A percentile compares a stretch with the other conserved stretches of the same genome.
phyloP scores from a whole-genome alignment of 2,797 vertebrate species.

The Leptoclinus maculatus region DNA sequence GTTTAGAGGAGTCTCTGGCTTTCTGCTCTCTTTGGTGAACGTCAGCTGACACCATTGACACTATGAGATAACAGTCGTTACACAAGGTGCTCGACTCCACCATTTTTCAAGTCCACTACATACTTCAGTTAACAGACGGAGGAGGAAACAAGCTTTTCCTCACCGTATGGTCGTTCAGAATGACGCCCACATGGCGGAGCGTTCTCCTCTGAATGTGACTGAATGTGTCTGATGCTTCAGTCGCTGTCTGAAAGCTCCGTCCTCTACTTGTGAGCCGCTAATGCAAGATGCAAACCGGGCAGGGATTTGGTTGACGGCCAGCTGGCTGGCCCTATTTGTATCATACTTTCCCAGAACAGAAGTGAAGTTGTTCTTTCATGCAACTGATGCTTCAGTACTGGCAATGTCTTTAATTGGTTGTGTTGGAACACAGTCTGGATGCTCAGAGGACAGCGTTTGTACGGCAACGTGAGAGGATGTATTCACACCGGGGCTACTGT shows the following conservation, averaged over 20 bases:
- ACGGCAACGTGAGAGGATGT: slow-evolving; percentile 17
- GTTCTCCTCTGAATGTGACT: slow-evolving; percentile 16
- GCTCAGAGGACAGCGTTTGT: slow-evolving; percentile 25
- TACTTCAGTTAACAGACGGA: slow-evolving; percentile 12
- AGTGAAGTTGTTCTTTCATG: slow-evolving; percentile 55
- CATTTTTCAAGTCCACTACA: neutral
- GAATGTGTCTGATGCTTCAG: slow-evolving; percentile 26
- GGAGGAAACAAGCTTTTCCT: slow-evolving; percentile 25
- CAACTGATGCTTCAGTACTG: slow-evolving; percentile 56
- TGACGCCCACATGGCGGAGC: slow-evolving; percentile 13
- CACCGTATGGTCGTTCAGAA: slow-evolving; percentile 12
- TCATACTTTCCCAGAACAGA: slow-evolving; percentile 84
- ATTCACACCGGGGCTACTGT: slow-evolving; percentile 8
- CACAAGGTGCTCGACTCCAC: slow-evolving; percentile 1
- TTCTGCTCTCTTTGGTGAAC: neutral
- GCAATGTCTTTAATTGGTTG: slow-evolving; percentile 43
- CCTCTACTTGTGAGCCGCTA: neutral
- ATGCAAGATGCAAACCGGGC: slow-evolving; percentile 7
- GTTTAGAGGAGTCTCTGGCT: slow-evolving; percentile 1
- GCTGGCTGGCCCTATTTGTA: slow-evolving; percentile 80
- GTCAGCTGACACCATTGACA: neutral
- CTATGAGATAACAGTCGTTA: neutral
- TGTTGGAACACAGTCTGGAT: slow-evolving; percentile 25
- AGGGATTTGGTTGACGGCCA: slow-evolving; percentile 41
- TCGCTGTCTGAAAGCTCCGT: slow-evolving; percentile 22